Evolutionary conservation across 2,888 invertebrate species (phyloP).

Genomic region (Bellardia bayeri): DNA sequence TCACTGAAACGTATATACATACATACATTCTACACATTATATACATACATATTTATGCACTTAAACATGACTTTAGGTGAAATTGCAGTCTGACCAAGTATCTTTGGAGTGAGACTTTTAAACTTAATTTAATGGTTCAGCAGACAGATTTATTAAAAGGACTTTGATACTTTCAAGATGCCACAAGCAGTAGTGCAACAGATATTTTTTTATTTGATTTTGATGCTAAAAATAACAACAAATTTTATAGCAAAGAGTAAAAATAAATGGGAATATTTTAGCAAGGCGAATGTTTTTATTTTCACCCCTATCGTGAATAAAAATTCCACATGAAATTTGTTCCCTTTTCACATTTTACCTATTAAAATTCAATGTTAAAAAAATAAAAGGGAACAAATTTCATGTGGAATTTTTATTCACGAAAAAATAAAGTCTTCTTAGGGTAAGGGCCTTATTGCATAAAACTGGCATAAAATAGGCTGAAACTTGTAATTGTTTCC

Average conservation of each 20-base stretch:
- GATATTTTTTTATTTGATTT: background rate
- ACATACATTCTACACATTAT: background rate
- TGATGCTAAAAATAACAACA: no score
- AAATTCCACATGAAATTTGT: no score
- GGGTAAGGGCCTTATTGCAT: no score
- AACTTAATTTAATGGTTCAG: slow-evolving; percentile 66
- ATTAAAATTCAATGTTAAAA: no score
- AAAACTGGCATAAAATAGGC: no score
- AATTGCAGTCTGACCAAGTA: slow-evolving; percentile 23
- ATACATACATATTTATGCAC: background rate
- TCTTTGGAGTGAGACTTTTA: slow-evolving; percentile 32
- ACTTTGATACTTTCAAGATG: background rate
- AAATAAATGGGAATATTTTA: background rate
- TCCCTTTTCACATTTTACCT: no score
- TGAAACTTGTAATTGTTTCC: no score
- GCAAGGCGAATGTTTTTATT: background rate
- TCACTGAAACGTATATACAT: background rate
- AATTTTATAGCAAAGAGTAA: no score
- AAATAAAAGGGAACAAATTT: no score
- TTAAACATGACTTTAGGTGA: slow-evolving; percentile 18
- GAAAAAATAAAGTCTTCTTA: no score
- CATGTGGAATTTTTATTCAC: no score
- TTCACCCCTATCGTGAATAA: no score
- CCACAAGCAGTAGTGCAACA: background rate
- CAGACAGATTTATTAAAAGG: slow-evolving; percentile 41